A percentile compares a stretch with the other conserved stretches of the same genome.
Evolutionary conservation across 35 echinoderm and acorn worm genomes (phyloP).

Genomic region (Anneissia japonica): DNA sequence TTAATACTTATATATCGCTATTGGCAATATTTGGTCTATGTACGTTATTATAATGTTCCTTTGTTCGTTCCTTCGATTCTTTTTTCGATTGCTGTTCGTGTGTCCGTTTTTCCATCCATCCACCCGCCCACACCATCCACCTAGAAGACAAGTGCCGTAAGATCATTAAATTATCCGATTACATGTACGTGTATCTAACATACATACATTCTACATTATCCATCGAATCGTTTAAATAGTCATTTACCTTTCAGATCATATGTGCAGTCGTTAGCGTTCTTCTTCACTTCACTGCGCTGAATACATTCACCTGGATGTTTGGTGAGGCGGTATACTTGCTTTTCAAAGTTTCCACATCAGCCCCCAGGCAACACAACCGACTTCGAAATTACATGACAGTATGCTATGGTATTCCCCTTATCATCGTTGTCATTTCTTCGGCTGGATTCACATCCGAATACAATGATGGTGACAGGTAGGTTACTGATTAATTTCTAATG

Average conservation of each 20-base stretch:
- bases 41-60: no score
- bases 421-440: background rate
- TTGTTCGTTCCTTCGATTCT: no score
- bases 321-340: background rate
- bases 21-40: no score
- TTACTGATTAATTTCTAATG: background rate
- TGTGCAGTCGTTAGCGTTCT: background rate
- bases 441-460: background rate
- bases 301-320: background rate
- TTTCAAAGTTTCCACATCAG: background rate
- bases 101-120: no score
- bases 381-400: background rate
- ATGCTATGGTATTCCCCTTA: background rate
- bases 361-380: background rate
- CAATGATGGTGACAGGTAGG: background rate
- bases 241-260: background rate
- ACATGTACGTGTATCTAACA: no score
- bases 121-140: no score
- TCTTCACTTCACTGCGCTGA: background rate
- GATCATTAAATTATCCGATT: no score
- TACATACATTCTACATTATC: no score
- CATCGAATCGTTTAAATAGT: no score
- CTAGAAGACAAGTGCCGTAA: no score
- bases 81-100: no score
- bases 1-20: no score